Percentiles rank a stretch among this genome's conserved stretches.
These are phyloP conservation scores for Parnassius mnemosyne DNA, from an alignment of 2,888 invertebrate genomes.

Conservation along the genomic window DNA sequence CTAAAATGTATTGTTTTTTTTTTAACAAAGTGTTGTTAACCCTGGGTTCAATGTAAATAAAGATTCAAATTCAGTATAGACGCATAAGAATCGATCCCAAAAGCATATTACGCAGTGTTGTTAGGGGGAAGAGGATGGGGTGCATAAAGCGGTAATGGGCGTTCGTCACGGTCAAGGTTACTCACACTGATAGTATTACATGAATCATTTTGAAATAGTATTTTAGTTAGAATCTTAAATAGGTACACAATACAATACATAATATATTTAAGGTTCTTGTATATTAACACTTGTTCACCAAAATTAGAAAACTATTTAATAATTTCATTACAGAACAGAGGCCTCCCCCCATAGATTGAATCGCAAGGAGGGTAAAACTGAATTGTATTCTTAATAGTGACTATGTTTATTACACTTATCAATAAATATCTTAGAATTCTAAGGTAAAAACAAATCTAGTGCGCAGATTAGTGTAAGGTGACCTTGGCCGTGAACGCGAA, in stretches of 20 bases:
- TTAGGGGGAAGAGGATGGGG: constrained; percentile 35
- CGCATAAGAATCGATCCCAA: constrained; percentile 51
- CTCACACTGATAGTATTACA: background rate
- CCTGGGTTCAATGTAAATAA: too few relatives aligned
- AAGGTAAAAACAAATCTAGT: constrained; percentile 41
- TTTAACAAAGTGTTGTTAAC: too few relatives aligned
- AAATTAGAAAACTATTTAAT: background rate
- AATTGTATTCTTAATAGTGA: background rate
- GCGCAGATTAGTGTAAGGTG: constrained; percentile 72
- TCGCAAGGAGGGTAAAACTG: background rate
- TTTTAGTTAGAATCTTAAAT: too few relatives aligned
- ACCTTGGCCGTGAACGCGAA: constrained; percentile 77
- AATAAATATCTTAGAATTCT: too few relatives aligned
- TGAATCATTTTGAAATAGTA: too few relatives aligned
- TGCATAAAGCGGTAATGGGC: constrained; percentile 49
- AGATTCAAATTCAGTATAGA: constrained; percentile 16
- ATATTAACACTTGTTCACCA: background rate
- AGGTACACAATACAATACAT: too few relatives aligned
- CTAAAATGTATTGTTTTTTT: too few relatives aligned
- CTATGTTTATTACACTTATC: too few relatives aligned
- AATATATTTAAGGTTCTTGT: too few relatives aligned
- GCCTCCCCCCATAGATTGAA: too few relatives aligned
- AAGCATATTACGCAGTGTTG: constrained; percentile 33
- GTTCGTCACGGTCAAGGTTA: constrained; percentile 64
- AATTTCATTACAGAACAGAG: background rate